Base-by-base conservation (phyloP, 2,113 vertebrate genomes). In the Bufo gargarizans region DNA sequence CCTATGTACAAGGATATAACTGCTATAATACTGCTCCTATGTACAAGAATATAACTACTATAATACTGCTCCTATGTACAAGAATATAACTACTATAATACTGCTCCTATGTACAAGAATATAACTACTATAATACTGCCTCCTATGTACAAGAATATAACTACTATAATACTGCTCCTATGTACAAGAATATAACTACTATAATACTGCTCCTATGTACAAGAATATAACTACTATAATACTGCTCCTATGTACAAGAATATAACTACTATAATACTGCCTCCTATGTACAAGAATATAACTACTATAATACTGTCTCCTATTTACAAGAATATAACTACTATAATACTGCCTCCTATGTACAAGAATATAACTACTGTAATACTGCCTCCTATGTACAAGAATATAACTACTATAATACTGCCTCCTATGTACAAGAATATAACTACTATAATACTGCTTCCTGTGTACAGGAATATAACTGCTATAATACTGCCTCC, bases 391-490 rank as follows among this genome's bases (percentile, higher is more conserved):
- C 65, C 65, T 67, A 67, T 67, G 11, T 67, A 67, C 65, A 67
- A 67, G 65, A 67, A 22, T 67, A 67, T 63, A 63, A 63, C 61
- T 63, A 63, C 61, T 63, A 67, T 67, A 67, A 67, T 67, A 67
- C 65, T 67, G 65, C 65, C 58, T 22, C 65, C 65, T 67, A 67
- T 22, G 6, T 67, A 67, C 65, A 67, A 22, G 65, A 67, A 67
- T 67, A 67, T 67, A 67, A 67, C 65, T 67, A 67, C 65, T 67
- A 67, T 67, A 67, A 67, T 67, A 67, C 63, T 61, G 58, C n/a
- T n/a, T 63, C 61, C 61, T 63, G 20, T 63, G 8, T 63, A 63
- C 61, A 63, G 6, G 61, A 63, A 63, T 63, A 63, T 63, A 63
- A 63, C 61, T 63, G 20, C n/a, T n/a, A n/a, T n/a, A n/a, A n/a